These are phyloP conservation scores for Oreochromis spilurus DNA, from an alignment of 2,113 vertebrate species.

Conservation along the genomic window DNA sequence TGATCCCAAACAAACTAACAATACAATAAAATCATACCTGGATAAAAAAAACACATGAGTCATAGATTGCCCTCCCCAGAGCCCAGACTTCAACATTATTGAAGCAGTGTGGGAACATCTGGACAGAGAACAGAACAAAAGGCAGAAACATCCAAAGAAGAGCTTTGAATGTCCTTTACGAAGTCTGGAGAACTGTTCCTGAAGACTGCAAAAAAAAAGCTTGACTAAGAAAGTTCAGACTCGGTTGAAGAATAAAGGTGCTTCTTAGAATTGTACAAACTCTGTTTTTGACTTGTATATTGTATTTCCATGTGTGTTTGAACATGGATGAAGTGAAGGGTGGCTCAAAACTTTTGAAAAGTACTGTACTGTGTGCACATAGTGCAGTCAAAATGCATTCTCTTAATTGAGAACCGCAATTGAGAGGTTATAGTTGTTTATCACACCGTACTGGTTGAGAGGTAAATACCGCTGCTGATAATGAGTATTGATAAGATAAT, in stretches of 20 bases:
- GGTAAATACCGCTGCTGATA: neutral
- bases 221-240: neutral
- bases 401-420: neutral
- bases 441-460: neutral
- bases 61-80: neutral
- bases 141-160: neutral
- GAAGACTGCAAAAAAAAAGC: neutral
- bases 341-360: neutral
- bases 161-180: neutral
- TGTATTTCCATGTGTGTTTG: neutral
- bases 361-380: neutral
- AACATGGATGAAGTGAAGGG: neutral
- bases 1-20: neutral
- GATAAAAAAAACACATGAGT: neutral
- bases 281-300: neutral
- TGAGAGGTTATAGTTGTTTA: neutral
- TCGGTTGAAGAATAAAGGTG: neutral
- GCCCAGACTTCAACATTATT: neutral
- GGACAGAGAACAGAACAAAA: neutral
- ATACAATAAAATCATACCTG: neutral
- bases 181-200: neutral
- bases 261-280: neutral
- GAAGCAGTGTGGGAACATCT: neutral
- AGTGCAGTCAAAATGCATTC: neutral
- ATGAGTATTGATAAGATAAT: neutral